These are phyloP conservation scores for Himalopsyche phryganea DNA, from an alignment of 1,140 invertebrate genomes.

Conservation along the genomic window DNA sequence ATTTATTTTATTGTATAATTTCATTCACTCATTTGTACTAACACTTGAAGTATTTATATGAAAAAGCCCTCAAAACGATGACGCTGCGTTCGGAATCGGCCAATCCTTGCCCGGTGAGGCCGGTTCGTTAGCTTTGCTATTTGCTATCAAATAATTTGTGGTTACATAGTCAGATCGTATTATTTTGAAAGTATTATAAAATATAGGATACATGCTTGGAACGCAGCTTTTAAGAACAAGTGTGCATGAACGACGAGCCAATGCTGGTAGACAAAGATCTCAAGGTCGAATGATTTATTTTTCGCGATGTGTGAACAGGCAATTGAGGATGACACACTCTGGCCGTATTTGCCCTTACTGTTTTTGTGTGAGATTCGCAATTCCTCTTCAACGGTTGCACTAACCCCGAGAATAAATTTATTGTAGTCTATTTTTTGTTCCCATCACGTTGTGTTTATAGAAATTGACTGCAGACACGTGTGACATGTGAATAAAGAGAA, in stretches of 20 bases:
- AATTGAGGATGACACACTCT: neutral
- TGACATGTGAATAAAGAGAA: constrained; percentile 30
- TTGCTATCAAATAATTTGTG: constrained; percentile 26
- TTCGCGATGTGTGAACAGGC: constrained; percentile 16
- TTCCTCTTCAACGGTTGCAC: neutral
- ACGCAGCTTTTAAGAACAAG: constrained; percentile 23
- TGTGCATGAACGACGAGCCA: constrained; percentile 29
- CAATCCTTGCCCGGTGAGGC: neutral
- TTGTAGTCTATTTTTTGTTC: constrained; percentile 18
- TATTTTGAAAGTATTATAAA: constrained; percentile 23
- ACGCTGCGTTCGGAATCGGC: constrained; percentile 3
- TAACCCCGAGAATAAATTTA: constrained; percentile 11
- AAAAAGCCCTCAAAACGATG: constrained; percentile 3
- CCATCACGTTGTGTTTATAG: constrained; percentile 26
- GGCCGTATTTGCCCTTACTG: constrained; percentile 22
- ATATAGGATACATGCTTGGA: constrained; percentile 8
- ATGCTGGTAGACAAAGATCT: constrained; percentile 18
- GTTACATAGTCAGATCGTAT: constrained; percentile 20
- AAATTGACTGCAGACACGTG: constrained; percentile 30
- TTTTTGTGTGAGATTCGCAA: constrained; percentile 8
- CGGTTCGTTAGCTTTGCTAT: constrained; percentile 4
- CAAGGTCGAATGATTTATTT: constrained; percentile 27
- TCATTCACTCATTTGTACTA: constrained; percentile 15
- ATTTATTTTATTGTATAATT: constrained; percentile 30
- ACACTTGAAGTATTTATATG: constrained; percentile 27